phyloP scores from a whole-genome alignment of 2,797 vertebrate species.

The Tiaroga cobitis region DNA sequence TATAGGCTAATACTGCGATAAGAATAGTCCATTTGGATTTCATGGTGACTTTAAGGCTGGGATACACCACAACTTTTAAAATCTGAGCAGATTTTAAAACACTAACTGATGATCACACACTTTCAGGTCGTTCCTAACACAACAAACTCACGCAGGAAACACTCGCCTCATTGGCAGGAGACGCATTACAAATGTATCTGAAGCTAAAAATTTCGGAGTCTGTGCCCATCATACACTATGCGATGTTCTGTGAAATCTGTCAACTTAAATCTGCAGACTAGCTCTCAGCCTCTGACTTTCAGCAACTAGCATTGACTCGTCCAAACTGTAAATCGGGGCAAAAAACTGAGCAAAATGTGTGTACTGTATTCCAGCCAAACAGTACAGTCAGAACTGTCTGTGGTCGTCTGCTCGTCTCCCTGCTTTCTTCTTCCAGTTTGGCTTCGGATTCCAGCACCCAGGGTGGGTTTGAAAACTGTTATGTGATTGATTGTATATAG shows the following conservation, averaged over 20 bases:
- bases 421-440: conserved; percentile 36
- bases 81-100: neutral
- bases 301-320: neutral
- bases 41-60: neutral
- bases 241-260: neutral
- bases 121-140: neutral
- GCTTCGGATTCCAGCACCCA: conserved; percentile 18
- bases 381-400: conserved; percentile 1
- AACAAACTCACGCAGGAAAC: neutral
- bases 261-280: neutral
- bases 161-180: neutral
- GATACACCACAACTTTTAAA: neutral
- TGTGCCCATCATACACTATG: neutral
- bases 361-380: neutral
- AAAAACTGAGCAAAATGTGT: neutral
- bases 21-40: neutral
- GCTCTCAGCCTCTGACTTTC: neutral
- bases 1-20: neutral
- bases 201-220: neutral
- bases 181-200: neutral
- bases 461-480: conserved; percentile 39
- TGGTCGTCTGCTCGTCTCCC: conserved; percentile 37
- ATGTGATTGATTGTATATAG: conserved; percentile 66
- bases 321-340: neutral
- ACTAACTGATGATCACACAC: neutral